Evolutionary conservation across 2,888 invertebrate genomes (phyloP), one percentile per base, ranked within the genome.

Genomic region (Pinctada fucata): DNA sequence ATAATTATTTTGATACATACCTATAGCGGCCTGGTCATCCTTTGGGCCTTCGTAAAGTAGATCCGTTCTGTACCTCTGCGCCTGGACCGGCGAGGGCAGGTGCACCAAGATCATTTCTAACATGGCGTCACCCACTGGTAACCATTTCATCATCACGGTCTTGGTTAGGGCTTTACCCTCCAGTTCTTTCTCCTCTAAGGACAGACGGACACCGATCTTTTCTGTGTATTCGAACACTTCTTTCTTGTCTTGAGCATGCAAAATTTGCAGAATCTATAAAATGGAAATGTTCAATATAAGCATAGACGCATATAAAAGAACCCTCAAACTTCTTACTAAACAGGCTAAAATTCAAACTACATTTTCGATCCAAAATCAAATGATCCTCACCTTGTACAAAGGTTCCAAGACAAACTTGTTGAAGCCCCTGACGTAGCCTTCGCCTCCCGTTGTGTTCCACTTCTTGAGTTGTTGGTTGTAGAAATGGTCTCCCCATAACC

Each of bases 21-120:
- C 97, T 85, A 97, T 89, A 86, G 98, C 98, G 79, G 97, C 98
- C 90, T 97, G 97, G 92, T 99, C 99, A 91, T 99, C 99, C 83
- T 95, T 95, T 75, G 99, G 99, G 89, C 99, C 99, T 94, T 99
- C 99, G 93, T 99, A 99, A 93, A 99, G 94, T 96, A 99, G 96
- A 94, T 99, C 99, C 70, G 98, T 98, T 94, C 99, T 96, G 95
- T 99, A 99, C 93, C 96, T 97, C 94, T 99, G 99, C 70, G 99
- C 99, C 78, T 97, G 97, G 72, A 99, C 98, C 0, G 99, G 99
- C 52, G 99, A 99, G 81, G 99, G 99, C 93, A 99, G 94, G 93
- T 99, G 99, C 93, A 99, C 97, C 94, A 98, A 97, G 94, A 99
- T 99, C 99, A 99, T 99, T 95, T 99, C 98, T 94, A 99, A 97